A percentile compares a stretch with the other conserved stretches of the same genome.
Conservation (phyloP, 2,113 vertebrate genomes). For the Lagenorhynchus albirostris region DNA sequence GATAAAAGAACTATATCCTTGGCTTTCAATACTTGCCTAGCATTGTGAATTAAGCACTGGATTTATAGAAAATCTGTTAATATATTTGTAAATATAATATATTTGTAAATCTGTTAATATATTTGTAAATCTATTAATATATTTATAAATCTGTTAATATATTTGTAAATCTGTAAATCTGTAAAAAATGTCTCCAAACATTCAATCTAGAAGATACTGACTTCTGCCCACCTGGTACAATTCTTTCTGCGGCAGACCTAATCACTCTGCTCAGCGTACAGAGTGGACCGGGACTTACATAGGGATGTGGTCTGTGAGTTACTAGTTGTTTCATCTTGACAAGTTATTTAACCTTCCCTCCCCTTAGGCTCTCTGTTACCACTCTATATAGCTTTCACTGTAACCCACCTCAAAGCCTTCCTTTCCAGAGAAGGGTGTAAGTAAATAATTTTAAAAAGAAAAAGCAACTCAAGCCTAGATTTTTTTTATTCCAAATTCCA, state of each 20-base stretch:
- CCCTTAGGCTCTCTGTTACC: not conserved
- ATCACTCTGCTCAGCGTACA: not conserved
- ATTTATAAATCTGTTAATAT: not conserved
- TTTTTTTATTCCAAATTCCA: not conserved
- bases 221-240: not conserved
- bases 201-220: not conserved
- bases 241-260: not conserved
- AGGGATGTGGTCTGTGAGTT: not conserved
- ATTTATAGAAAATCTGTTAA: not conserved
- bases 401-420: not conserved
- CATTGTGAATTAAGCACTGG: not conserved
- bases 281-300: not conserved
- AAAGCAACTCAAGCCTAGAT: not conserved
- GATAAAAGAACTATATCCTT: not conserved
- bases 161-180: not conserved
- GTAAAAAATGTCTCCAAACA: not conserved
- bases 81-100: not conserved
- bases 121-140: not conserved
- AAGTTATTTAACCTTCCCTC: not conserved
- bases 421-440: not conserved
- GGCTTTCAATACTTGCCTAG: not conserved
- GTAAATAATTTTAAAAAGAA: constrained; percentile 13
- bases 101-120: not conserved
- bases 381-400: not conserved
- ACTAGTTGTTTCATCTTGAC: not conserved